A percentile compares a stretch with the other conserved stretches of the same genome.
Evolutionary conservation across 2,888 invertebrate genomes (phyloP).

Genomic region (Dasysyrphus tricinctus): DNA sequence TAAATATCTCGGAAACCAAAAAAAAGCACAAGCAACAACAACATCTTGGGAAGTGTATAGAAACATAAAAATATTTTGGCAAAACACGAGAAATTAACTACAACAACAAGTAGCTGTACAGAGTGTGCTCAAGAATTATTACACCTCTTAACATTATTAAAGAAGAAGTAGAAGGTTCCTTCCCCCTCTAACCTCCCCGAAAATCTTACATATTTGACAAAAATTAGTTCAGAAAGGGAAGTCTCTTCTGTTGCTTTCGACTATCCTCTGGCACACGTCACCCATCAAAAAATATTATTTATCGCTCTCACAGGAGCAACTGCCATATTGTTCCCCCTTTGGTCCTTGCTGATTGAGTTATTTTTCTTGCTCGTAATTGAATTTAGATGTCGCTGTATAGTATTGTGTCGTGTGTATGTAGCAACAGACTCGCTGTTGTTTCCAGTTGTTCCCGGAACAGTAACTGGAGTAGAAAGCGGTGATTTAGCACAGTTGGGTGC

Average conservation of each 20-base stretch:
- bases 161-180: conserved; percentile 34
- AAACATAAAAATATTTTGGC: conserved; percentile 53
- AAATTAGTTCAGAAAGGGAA: conserved; percentile 50
- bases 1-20: conserved; percentile 11
- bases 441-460: conserved; percentile 57
- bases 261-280: conserved; percentile 68
- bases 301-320: conserved; percentile 56
- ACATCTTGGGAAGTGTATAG: conserved; percentile 9
- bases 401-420: not conserved
- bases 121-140: conserved; percentile 61
- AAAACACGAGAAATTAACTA: conserved; percentile 48
- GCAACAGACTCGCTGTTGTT: conserved; percentile 44
- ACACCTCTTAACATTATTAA: conserved; percentile 73
- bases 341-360: conserved; percentile 75
- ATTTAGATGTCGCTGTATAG: conserved; percentile 72
- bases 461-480: conserved; percentile 79
- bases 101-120: conserved; percentile 4
- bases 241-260: conserved; percentile 33
- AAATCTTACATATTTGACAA: conserved; percentile 29
- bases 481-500: conserved; percentile 81
- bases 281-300: conserved; percentile 71
- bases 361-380: conserved; percentile 72
- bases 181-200: no score
- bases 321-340: conserved; percentile 46
- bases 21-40: not conserved